phyloP scores from a whole-genome alignment of 2,113 vertebrate species.

The Brienomyrus longianalis region DNA sequence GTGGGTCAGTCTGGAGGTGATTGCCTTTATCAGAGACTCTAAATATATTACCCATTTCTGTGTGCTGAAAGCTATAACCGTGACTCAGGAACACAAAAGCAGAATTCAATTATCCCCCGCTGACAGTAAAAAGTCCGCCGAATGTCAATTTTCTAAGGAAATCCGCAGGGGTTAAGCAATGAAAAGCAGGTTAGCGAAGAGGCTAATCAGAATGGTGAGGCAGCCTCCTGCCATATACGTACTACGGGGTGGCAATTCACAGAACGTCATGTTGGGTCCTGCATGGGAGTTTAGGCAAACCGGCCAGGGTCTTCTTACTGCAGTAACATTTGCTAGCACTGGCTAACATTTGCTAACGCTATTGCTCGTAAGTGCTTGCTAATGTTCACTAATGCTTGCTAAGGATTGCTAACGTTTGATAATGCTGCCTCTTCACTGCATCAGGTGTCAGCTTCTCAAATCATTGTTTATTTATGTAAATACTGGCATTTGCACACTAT shows the following conservation, averaged over 20 bases:
- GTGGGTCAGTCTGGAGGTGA: slow-evolving; percentile 13
- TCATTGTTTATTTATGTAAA: not conserved
- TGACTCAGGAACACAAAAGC: slow-evolving; percentile 29
- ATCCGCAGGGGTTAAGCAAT: slow-evolving; percentile 11
- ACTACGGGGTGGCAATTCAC: not conserved
- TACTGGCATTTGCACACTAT: not conserved
- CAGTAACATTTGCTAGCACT: not conserved
- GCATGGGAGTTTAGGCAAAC: not conserved
- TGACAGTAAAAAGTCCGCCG: slow-evolving; percentile 15
- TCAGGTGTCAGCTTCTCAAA: not conserved
- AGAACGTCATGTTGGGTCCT: not conserved
- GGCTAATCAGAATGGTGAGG: not conserved
- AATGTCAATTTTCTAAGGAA: slow-evolving; percentile 22
- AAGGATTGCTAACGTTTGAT: not conserved
- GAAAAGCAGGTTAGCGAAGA: not conserved
- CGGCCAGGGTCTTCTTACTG: not conserved
- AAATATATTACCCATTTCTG: slow-evolving; percentile 24
- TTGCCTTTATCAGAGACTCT: slow-evolving; percentile 26
- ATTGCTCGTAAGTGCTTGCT: not conserved
- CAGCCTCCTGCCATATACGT: not conserved
- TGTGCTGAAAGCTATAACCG: slow-evolving; percentile 21
- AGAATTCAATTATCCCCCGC: slow-evolving; percentile 28
- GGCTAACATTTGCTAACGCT: not conserved
- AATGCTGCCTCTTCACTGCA: not conserved
- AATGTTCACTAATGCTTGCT: not conserved